Base-by-base conservation (phyloP, 1,140 invertebrate species). In the Drosophila prosaltans region DNA sequence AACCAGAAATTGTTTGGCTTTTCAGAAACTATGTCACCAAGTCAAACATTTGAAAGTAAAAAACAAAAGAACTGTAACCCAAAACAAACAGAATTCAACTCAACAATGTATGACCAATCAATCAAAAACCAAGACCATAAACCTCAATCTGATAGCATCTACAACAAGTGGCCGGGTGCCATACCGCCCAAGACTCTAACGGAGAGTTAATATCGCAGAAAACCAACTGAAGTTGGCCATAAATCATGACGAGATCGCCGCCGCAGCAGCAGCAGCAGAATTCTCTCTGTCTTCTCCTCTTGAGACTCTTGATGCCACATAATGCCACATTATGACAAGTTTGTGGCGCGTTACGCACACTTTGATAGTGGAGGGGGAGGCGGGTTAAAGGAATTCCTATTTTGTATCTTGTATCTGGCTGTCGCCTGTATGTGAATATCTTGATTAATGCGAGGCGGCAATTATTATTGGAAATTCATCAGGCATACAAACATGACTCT, bases 51-150 rank as follows among this genome's bases (percentile, higher is more conserved):
- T n/a, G 64, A 82, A 82, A 82, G 80, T 71, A 54, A 67, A 43
- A 65, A 24, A 28, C 39, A 64, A 16, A 64, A 28, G 36, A n/a
- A 65, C 36, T 60, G 43, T 4, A 32, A 65, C 16, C 39, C 39
- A 59, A 68, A 48, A 69, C 71, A 78, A 81, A 78, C 79, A 55
- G 26, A 36, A 45, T 65, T 26, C 28, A 16, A 16, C 16, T 26
- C 40, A 60, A 11, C 51, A 57, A 16, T 48, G 32, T 41, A 10
- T 57, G 72, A 40, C 82, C 82, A 85, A 85, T 85, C 82, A 85
- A 85, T 85, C 82, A 85, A 85, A 69, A 73, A 59, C 79, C 71
- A 77, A 78, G 77, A 63, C 67, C 79, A 74, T 81, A 78, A 80
- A 63, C 67, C 74, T 65, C 62, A 40, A 26, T 36, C 57, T 63